Evolutionary conservation across 2,113 vertebrate genomes (phyloP).

Genomic region (Pampusana beccarii): DNA sequence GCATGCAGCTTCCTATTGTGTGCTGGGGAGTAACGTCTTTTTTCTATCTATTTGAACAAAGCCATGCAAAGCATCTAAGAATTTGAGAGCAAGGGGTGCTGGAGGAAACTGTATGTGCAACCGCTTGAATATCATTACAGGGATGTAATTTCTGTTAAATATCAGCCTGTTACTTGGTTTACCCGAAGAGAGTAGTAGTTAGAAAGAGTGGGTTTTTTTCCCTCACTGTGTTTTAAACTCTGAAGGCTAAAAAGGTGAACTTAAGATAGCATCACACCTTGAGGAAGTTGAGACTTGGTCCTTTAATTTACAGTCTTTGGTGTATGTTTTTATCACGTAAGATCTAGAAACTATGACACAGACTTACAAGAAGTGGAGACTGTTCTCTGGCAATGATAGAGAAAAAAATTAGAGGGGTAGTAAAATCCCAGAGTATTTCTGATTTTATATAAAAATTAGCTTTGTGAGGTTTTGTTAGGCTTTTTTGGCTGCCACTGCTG

Average conservation of each 20-base stretch:
- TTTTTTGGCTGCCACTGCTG: not conserved
- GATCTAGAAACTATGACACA: not conserved
- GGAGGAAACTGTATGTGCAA: not conserved
- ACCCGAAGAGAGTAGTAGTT: not conserved
- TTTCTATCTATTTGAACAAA: not conserved
- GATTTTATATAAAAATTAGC: not conserved
- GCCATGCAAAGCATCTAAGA: not conserved
- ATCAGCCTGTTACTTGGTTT: not conserved
- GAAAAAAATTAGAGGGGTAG: not conserved
- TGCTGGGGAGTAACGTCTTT: accelerated
- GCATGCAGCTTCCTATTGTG: not conserved
- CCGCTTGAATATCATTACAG: not conserved
- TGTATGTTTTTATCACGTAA: not conserved
- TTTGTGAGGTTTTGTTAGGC: not conserved
- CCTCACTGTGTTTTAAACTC: not conserved
- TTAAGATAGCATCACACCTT: not conserved
- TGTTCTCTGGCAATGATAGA: not conserved
- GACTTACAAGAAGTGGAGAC: not conserved
- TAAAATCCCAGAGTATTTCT: not conserved
- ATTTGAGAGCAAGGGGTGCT: not conserved
- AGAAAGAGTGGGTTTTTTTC: not conserved
- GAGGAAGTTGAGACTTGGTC: not conserved
- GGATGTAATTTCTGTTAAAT: not conserved
- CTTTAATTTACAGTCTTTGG: not conserved
- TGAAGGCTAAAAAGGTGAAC: not conserved